Conservation (phyloP, 2,888 invertebrate species). For the Drosophila robusta region DNA sequence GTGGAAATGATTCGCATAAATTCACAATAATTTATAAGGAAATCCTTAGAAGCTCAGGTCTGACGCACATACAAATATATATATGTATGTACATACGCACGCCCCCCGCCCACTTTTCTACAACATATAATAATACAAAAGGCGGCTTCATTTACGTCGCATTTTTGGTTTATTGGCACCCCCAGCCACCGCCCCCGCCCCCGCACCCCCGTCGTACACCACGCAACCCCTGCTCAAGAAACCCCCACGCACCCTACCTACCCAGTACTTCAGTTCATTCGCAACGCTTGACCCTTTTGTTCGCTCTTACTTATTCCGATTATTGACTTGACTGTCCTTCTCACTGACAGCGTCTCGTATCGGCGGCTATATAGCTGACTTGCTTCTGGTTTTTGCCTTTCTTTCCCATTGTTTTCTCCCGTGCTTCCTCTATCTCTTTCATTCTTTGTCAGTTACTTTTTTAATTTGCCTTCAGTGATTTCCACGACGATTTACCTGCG, state of each 20-base stretch:
- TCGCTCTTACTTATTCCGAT: conserved; percentile 60
- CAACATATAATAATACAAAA: conserved; percentile 38
- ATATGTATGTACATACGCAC: background rate
- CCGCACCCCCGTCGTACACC: conserved; percentile 3
- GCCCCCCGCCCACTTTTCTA: background rate
- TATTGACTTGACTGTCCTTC: conserved; percentile 69
- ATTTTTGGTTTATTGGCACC: conserved; percentile 44
- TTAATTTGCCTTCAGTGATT: conserved; percentile 78
- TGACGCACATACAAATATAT: conserved; percentile 23
- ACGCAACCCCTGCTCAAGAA: background rate
- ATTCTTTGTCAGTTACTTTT: conserved; percentile 45
- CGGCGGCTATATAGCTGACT: conserved; percentile 49
- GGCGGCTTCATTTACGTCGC: conserved; percentile 45
- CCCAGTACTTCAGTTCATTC: conserved; percentile 9
- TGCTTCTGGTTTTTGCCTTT: conserved; percentile 6
- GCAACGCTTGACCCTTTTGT: conserved; percentile 75
- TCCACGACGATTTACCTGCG: conserved; percentile 78
- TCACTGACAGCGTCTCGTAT: conserved; percentile 20
- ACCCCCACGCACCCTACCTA: background rate
- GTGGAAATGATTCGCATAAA: conserved; percentile 81
- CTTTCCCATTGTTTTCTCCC: conserved; percentile 14
- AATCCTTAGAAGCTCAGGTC: conserved; percentile 68
- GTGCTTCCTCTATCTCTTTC: conserved; percentile 15
- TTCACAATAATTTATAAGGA: conserved; percentile 81
- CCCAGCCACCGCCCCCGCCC: background rate